Evolutionary conservation across 1,140 invertebrate genomes (phyloP).

Genomic region (Pogonomyrmex barbatus): DNA sequence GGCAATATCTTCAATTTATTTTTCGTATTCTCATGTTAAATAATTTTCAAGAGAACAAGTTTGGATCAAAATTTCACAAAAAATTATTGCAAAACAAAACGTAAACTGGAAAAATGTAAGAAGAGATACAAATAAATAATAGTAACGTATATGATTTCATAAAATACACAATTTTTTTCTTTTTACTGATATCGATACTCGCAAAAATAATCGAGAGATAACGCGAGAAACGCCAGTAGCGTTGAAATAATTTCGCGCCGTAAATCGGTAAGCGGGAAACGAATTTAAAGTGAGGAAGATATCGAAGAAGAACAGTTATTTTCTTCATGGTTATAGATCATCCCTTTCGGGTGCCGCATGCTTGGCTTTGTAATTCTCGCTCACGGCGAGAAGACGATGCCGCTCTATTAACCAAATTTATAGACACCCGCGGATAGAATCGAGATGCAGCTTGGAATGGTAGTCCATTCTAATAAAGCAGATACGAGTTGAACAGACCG

Average conservation of each 20-base stretch:
- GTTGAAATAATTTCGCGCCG: conserved; percentile 13
- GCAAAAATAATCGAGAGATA: neutral
- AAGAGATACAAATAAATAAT: neutral
- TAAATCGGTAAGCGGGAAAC: neutral
- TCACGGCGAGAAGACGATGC: conserved; percentile 17
- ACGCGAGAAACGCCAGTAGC: neutral
- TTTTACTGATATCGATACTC: neutral
- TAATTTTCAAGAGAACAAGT: neutral
- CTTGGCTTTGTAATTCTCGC: conserved; percentile 34
- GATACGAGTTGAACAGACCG: conserved; percentile 1
- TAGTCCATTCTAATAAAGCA: neutral
- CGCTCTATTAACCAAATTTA: conserved; percentile 71
- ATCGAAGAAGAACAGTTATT: conserved; percentile 1
- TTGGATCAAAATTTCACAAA: neutral
- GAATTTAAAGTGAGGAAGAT: neutral
- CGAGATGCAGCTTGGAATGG: conserved; percentile 6
- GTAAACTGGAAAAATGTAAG: neutral
- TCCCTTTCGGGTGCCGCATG: conserved; percentile 6
- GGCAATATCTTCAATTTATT: neutral
- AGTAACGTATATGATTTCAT: neutral
- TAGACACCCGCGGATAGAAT: conserved; percentile 61
- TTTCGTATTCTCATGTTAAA: neutral
- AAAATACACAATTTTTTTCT: neutral
- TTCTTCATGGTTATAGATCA: conserved; percentile 2
- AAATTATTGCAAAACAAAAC: neutral